Base-by-base conservation (phyloP, 2,797 vertebrate species). In the Amblyopsis hoosieri region DNA sequence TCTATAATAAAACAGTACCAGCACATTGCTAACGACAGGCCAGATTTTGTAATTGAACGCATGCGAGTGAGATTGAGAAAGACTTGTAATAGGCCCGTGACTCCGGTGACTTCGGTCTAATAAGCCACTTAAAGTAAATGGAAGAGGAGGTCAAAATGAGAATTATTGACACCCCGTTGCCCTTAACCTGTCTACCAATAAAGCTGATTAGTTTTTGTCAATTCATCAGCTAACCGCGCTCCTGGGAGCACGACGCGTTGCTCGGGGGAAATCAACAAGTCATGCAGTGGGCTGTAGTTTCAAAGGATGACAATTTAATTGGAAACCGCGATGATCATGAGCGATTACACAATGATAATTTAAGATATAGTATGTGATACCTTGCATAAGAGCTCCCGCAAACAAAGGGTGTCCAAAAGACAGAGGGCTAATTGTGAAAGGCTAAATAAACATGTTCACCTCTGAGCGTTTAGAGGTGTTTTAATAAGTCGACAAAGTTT, bases 141-240 rank as follows among this genome's bases (percentile, higher is more conserved):
- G 95, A 96, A 94, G 91, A 93, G 90, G 87, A 93, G 96, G 96
- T 95, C 94, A 94, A 88, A 91, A 93, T 85, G 92, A 94, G 94
- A 95, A 95, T 94, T 95, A 96, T 95, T 94, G 95, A 95, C 95
- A 95, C 94, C 91, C 92, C 83, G 86, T 90, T 94, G 94, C 94
- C 95, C 95, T 96, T 96, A 95, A 96, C 96, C 95, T 94, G 95
- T 94, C 95, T 95, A 93, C 95, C 96, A 96, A 97, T 98, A 97
- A 98, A 96, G 95, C 95, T 94, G 96, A 99, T 98, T 97, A 95
- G 95, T 94, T 97, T 97, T 95, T 89, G 93, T 95, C 95, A 93
- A 97, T 98, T 94, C 95, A 97, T 98, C 96, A 97, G 93, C 92
- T 87, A 87, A 90, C 90, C 93, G 74, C 87, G 89, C 94, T 88